Base-by-base conservation (phyloP, 2,888 invertebrate species). In the Ferrisia virgata region DNA sequence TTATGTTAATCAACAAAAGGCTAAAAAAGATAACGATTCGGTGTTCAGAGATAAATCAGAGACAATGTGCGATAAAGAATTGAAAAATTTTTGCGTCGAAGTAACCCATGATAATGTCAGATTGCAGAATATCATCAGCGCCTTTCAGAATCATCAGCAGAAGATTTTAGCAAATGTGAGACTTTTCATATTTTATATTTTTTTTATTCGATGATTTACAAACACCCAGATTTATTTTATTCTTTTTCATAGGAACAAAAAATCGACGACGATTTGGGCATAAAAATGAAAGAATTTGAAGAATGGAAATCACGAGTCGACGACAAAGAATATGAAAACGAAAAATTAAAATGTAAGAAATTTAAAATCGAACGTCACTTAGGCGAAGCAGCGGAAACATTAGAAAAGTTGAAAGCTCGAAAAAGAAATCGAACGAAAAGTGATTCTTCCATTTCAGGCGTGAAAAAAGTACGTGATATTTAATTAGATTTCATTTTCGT, bases 221-320 rank as follows among this genome's bases (percentile, higher is more conserved):
- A 33, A n/a, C 6, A 13, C 22, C 25, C 18, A 31, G 8, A 36
- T 31, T 31, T 39, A 78, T 78, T 22, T n/a, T 13, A 69, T 43
- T 79, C 47, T 43, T 43, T 82, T 43, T 64, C 18, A 5, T 15
- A 83, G 83, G 83, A 83, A 43, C 72, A 76, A 76, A 76, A 31
- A 39, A 83, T 83, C 28, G 39, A 28, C 40, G 96, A 97, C 88
- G 94, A 94, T 0, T 92, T 96, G 82, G 95, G 95, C 82, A 95
- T 95, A n/a, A 93, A 96, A 86, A 98, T 98, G 89, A 98, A 97
- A 0, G 95, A 97, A 90, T 95, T 94, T 85, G 98, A 97, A 0
- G 98, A 99, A 89, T 90, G 97, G 84, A 94, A 96, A 88, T 98
- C 98, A 89, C 96, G 98, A 90, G 94, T 98, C 79, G 98, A 99